phyloP scores from a whole-genome alignment of 1,140 invertebrate species.

The Tribolium castaneum region DNA sequence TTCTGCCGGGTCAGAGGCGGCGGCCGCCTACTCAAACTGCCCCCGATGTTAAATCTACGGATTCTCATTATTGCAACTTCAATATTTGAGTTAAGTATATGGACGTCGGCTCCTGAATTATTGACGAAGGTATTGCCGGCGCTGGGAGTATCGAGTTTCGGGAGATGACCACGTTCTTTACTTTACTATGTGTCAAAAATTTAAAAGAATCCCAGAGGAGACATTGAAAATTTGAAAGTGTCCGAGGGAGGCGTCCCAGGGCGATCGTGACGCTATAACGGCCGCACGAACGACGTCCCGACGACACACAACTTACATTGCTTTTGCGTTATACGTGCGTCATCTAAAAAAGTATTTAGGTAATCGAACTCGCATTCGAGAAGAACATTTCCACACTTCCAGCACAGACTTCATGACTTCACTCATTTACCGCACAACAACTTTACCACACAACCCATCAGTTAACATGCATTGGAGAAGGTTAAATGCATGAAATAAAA shows the following conservation, averaged over 20 bases:
- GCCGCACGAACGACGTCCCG: slow-evolving; percentile 45
- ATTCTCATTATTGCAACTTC: slow-evolving; percentile 41
- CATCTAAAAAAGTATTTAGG: too few species aligned
- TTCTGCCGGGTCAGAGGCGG: slow-evolving; percentile 49
- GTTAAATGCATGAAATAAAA: too few species aligned
- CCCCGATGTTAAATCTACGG: slow-evolving; percentile 31
- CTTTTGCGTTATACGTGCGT: background rate
- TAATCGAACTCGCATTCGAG: too few species aligned
- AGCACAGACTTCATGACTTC: too few species aligned
- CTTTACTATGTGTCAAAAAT: slow-evolving; percentile 66
- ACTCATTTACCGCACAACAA: too few species aligned
- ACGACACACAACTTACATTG: slow-evolving; percentile 30
- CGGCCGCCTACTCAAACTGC: slow-evolving; percentile 36
- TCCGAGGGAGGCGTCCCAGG: slow-evolving; percentile 63
- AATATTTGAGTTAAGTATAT: slow-evolving; percentile 29
- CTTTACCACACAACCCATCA: too few species aligned
- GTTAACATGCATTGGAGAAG: too few species aligned
- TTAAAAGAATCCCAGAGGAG: slow-evolving; percentile 63
- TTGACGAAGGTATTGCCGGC: slow-evolving; percentile 12
- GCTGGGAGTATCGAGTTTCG: slow-evolving; percentile 59
- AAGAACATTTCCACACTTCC: too few species aligned
- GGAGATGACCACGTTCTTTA: slow-evolving; percentile 62
- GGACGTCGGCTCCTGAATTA: background rate
- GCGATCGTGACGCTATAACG: slow-evolving; percentile 56
- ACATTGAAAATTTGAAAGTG: slow-evolving; percentile 64